These are phyloP conservation scores for Tetragonula carbonaria DNA, from an alignment of 2,888 invertebrate species.

Conservation along the genomic window DNA sequence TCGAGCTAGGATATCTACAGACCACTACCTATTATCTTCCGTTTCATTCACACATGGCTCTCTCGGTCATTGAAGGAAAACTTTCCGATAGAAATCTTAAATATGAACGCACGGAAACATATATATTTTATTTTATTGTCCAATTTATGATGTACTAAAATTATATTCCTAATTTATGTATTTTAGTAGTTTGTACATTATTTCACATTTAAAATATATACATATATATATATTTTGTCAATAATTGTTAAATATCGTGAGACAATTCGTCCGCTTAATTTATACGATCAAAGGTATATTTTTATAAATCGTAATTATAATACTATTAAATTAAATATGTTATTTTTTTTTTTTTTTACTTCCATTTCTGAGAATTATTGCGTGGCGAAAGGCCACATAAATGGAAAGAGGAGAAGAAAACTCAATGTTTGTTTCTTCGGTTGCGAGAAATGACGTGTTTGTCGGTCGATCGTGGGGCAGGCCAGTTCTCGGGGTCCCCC, in stretches of 20 bases:
- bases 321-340: not conserved
- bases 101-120: not conserved
- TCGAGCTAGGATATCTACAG: conserved; percentile 37
- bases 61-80: not conserved
- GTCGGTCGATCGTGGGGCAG: conserved; percentile 79
- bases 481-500: conserved; percentile 83
- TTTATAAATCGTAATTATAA: not conserved
- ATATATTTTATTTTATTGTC: not conserved
- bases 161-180: not conserved
- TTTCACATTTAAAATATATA: no score
- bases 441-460: conserved; percentile 58
- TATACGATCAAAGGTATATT: not conserved
- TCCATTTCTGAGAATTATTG: not conserved
- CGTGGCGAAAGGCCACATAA: not conserved
- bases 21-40: conserved; percentile 18
- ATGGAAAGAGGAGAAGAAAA: conserved; percentile 7
- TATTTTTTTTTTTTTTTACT: not conserved
- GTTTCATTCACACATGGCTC: conserved; percentile 12
- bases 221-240: not conserved
- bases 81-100: not conserved
- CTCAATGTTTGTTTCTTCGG: conserved; percentile 13
- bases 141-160: not conserved
- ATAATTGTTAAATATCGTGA: not conserved
- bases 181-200: no score
- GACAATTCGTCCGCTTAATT: not conserved